Evolutionary conservation across 2,888 invertebrate genomes (phyloP).

Genomic region (Lasioglossum malachurum): DNA sequence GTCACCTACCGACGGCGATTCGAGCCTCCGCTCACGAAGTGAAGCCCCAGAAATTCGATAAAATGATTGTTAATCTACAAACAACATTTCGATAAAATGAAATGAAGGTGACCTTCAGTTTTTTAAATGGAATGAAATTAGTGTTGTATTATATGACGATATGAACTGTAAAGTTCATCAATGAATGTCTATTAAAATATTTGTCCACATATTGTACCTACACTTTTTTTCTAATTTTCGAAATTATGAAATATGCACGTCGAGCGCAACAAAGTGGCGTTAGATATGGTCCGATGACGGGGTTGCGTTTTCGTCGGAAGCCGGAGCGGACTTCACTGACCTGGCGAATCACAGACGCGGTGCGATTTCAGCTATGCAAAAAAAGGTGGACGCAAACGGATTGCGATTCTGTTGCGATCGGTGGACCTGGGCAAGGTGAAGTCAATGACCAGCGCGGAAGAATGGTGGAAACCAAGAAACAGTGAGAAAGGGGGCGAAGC

Average conservation of each 20-base stretch:
- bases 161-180: background rate
- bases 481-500: constrained; percentile 13
- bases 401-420: constrained; percentile 41
- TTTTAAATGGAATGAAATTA: background rate
- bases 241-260: background rate
- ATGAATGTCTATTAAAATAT: background rate
- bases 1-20: background rate
- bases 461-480: constrained; percentile 46
- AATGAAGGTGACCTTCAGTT: background rate
- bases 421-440: constrained; percentile 35
- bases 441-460: constrained; percentile 69
- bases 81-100: too few relatives aligned
- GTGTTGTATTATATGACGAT: background rate
- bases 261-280: background rate
- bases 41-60: background rate
- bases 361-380: constrained; percentile 31
- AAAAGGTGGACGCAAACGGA: constrained; percentile 29
- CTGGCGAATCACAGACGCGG: constrained; percentile 1
- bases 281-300: background rate
- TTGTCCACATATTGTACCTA: background rate
- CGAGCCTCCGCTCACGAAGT: background rate
- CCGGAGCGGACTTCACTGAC: background rate
- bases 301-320: background rate
- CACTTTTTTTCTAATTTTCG: background rate
- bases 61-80: too few relatives aligned